Base-by-base conservation (phyloP, 2,888 invertebrate genomes). In the Chloromyia formosa region DNA sequence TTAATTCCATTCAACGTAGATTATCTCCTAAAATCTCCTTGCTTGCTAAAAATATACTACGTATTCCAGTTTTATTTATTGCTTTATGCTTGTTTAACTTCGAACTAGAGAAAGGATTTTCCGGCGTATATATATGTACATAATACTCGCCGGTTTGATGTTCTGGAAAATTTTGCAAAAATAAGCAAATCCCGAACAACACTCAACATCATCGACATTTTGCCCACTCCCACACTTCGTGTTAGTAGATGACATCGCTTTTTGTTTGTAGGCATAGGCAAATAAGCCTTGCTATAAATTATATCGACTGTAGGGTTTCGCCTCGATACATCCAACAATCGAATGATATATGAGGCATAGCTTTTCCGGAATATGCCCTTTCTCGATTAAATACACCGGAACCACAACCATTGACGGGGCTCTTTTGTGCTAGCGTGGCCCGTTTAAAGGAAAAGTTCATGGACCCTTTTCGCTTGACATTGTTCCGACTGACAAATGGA, bases 251-350 rank as follows among this genome's bases (percentile, higher is more conserved):
- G 53, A 53, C 53, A 53, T 16, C 53, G 16, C n/a, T 53, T 53
- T 53, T 35, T 35, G 27, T 35, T 35, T 35, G n/a, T n/a, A n/a
- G 2, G 27, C 7, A 53, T 53, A 53, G 16, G 53, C 53, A 53
- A 53, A 53, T 53, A 53, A n/a, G 53, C 53, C 53, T n/a, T n/a
- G 53, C 53, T n/a, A 53, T 53, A 53, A 53, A 53, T 53, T 53
- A 5, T 53, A 14, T 53, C 53, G 53, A 12, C 14, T 53, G 53
- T 53, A 14, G 53, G 27, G 27, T 7, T 53, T 10, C 53, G 14
- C 53, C 14, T 53, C 53, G 10, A 5, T 53, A 53, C 53, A n/a
- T 53, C 53, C 53, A 35, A 7, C 27, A 35, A 35, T 35, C 27
- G 53, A 53, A 53, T 53, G 53, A 53, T 53, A 53, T 53, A 53